Evolutionary conservation across 2,797 vertebrate species (phyloP), one percentile per base, ranked within the genome.

Genomic region (Sebastes trivittatus): DNA sequence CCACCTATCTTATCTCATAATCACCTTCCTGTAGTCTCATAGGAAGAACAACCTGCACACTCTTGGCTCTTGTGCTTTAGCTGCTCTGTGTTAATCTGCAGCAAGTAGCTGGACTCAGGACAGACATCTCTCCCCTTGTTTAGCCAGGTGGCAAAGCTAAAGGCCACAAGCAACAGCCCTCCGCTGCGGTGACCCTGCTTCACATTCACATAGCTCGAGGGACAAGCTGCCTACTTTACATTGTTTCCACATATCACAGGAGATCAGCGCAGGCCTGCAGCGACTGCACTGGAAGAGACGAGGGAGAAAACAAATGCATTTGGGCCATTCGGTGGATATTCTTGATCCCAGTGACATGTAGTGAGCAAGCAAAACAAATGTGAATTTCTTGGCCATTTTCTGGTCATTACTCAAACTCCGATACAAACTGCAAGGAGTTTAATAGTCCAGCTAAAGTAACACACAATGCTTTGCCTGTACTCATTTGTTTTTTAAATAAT

Each of bases 141-240:
- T 69, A 85, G 87, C 91, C 93, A 93, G 91, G 88, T 92, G 93
- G 90, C 52, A 38, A 75, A 91, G 89, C 73, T 77, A 92, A 92
- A 94, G 91, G 90, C 77, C 88, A 89, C 78, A 75, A 78, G 70
- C 68, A 60, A 22, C 75, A 32, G 56, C 55, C 81, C 71, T 82
- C 42, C 4, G 34, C 80, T 55, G 79, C 4, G 4, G n/a, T 78
- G 87, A 89, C 89, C 89, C 86, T 25, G 80, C 71, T 78, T 83
- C 67, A 60, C 59, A 32, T 71, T 58, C 66, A 6, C 84, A 34
- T 68, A 62, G 78, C 87, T 69, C 61, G 11, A 85, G 85, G 86
- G 87, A 87, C 80, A 38, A 46, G 56, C 75, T 23, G 83, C 77
- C 91, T 85, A 65, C 89, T 92, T 93, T 85, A 78, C 92, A 88